Base-by-base conservation (phyloP, 2,113 vertebrate species). In the Sander vitreus region DNA sequence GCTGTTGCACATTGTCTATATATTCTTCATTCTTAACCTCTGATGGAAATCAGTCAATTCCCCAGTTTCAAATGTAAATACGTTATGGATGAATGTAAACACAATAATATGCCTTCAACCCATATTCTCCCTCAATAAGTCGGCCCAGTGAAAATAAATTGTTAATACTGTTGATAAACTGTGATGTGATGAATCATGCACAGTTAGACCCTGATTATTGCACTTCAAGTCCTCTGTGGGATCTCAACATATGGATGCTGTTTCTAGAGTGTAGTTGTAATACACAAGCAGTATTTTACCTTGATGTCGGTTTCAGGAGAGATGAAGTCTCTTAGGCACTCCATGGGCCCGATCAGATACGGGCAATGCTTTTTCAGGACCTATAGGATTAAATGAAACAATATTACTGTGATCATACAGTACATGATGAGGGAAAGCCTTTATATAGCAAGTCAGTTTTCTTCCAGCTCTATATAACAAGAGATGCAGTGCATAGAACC, bases 271-370 rank as follows among this genome's bases (percentile, higher is more conserved):
- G 11, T 27, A 33, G 51, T 8, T 78, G 9, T 7, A 10, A 64
- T 43, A 27, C 6, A 36, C 65, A 23, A 73, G 65, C 30, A 73
- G 54, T 48, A 64, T 39, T 27, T 86, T 89, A 98, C 98, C 98
- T 98, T 96, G 82, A 97, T 98, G 83, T 99, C 97, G 0, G 94
- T 94, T 60, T 98, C 97, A 0, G 96, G 92, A 15, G 91, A 92
- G 63, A 97, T 90, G n/a, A 91, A 83, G 3, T 97, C 96, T 51
- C 91, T 95, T 81, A 99, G 92, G 63, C 90, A 86, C 71, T 96
- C 89, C 0, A 99, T 96, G 78, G 97, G 96, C 3, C 95, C 95
- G 94, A 97, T 95, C 57, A 99, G 91, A 82, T 96, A 98, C 0
- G 97, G 97, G 23, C 97, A 98, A 80, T 95, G 97, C 72, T 93